These are phyloP conservation scores for Podocnemis expansa DNA, from an alignment of 2,113 vertebrate species.

Conservation along the genomic window DNA sequence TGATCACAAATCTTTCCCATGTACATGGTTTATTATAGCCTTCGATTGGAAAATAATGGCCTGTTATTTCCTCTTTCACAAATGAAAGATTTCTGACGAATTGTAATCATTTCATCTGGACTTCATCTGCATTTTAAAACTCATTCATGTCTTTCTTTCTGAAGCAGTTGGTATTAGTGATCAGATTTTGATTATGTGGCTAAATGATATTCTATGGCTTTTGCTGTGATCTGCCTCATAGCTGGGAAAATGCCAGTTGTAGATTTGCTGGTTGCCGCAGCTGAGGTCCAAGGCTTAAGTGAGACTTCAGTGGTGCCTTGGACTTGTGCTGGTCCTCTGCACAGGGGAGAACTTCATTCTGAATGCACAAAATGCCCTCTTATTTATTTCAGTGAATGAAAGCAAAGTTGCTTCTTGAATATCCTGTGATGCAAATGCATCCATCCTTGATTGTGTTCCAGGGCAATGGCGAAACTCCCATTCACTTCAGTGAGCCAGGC, in stretches of 20 bases:
- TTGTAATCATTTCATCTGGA: not conserved
- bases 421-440: not conserved
- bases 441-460: not conserved
- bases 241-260: not conserved
- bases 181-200: not conserved
- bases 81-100: not conserved
- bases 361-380: not conserved
- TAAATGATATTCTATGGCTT: not conserved
- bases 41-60: slow-evolving; percentile 1
- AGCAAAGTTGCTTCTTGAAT: not conserved
- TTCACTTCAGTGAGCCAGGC: not conserved
- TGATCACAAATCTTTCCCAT: not conserved
- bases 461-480: not conserved
- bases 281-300: not conserved
- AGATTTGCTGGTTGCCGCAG: not conserved
- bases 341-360: not conserved
- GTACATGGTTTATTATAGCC: not conserved
- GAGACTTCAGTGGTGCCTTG: not conserved
- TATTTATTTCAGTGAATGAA: not conserved
- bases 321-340: not conserved
- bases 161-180: not conserved
- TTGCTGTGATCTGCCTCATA: not conserved
- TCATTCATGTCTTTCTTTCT: not conserved
- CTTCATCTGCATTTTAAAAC: not conserved
- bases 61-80: not conserved